A percentile compares a stretch with the other conserved stretches of the same genome.
These are phyloP conservation scores for Typhlomys cinereus DNA, from an alignment of 2,113 vertebrate species.

Conservation along the genomic window DNA sequence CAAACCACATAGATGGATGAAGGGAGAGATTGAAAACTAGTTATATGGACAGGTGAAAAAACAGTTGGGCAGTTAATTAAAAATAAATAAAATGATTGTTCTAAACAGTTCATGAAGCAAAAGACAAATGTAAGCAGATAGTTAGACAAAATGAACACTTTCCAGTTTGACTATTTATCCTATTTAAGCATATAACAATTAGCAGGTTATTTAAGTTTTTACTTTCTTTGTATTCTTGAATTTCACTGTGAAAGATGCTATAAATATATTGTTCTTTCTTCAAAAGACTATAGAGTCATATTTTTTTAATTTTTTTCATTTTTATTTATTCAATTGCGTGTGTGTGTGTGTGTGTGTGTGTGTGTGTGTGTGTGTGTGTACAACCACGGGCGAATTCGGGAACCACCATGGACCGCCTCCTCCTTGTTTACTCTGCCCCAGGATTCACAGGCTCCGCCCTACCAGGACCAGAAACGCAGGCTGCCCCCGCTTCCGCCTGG, in stretches of 20 bases:
- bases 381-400: too few species aligned
- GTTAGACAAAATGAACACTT: neutral
- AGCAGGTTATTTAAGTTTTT: neutral
- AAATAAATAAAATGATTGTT: neutral
- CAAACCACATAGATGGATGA: neutral
- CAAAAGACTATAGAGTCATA: neutral
- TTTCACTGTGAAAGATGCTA: neutral
- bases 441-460: too few species aligned
- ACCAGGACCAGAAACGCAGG: too few species aligned
- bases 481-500: too few species aligned
- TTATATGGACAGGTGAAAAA: neutral
- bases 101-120: neutral
- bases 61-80: too few species aligned
- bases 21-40: neutral
- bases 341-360: too few species aligned
- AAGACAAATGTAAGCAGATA: conserved; percentile 3
- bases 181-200: neutral
- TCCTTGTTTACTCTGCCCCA: too few species aligned
- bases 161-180: neutral
- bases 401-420: too few species aligned
- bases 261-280: conserved; percentile 20
- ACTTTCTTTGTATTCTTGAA: neutral
- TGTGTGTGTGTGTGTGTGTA: too few species aligned
- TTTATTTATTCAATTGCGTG: too few species aligned
- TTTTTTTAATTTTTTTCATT: neutral